Base-by-base conservation (phyloP, 2,113 vertebrate species). In the Limanda limanda region DNA sequence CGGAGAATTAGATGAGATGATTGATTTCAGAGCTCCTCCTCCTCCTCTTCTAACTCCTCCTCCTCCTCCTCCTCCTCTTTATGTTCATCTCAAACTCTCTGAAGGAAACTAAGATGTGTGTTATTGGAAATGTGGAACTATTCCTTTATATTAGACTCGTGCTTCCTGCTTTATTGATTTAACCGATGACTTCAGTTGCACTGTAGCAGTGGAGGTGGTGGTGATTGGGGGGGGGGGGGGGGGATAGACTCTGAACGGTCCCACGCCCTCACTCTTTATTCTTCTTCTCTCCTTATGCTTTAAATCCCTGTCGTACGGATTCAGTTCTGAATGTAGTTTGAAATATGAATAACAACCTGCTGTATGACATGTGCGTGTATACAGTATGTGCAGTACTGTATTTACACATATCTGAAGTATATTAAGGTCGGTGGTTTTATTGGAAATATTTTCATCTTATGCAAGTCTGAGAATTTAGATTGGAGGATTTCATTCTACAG, bases 271-370 rank as follows among this genome's bases (percentile, higher is more conserved):
- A 55, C 54, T 37, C 66, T 51, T 24, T 65, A 20, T n/a, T 66
- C 6, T 79, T 70, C 58, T 9, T 37, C 10, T 73, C 67, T 82
- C 15, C 58, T 78, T 66, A 55, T 69, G 37, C 68, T 68, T 75
- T 35, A 48, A 71, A 63, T 78, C 35, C 57, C 67, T 79, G 75
- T 75, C 74, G 47, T 40, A 76, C 40, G 37, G 62, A 20, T 63
- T 72, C 5, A 4, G 40, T 76, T 81, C 47, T 87, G 75, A 87
- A 91, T 86, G 83, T 90, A 82, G 60, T 80, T 79, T 76, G 58
- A 23, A 52, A 67, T 59, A 37, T 35, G 17, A 67, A 24, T 72
- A 13, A 56, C 55, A 20, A 12, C 47, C 18, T 27, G n/a, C 42
- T 57, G 27, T 59, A 42, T 12, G 21, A 1, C 17, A 5, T 21